These are phyloP conservation scores for Corvus hawaiiensis DNA, from an alignment of 2,113 vertebrate species.

Conservation along the genomic window DNA sequence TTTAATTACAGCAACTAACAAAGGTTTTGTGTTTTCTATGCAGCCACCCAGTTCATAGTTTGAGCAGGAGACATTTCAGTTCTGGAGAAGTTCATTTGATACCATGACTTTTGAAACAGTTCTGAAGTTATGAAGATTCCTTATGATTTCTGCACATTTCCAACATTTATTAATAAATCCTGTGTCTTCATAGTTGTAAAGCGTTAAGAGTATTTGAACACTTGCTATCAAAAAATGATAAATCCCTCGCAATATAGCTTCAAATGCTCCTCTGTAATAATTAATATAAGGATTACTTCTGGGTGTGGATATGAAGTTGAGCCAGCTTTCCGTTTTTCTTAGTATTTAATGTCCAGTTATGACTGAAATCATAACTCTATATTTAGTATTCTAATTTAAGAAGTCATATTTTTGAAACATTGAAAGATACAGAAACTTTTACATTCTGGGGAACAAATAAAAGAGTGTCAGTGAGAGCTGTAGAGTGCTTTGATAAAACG, in stretches of 20 bases:
- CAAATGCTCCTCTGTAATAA: neutral
- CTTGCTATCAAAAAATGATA: neutral
- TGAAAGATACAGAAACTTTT: neutral
- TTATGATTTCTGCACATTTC: neutral
- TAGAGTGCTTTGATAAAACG: neutral
- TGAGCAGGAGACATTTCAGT: neutral
- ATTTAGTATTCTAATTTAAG: conserved; percentile 17
- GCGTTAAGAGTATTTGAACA: neutral
- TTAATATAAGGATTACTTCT: neutral
- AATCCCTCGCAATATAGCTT: neutral
- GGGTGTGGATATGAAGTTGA: neutral
- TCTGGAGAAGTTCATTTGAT: neutral
- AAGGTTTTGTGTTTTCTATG: neutral
- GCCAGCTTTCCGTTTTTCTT: neutral
- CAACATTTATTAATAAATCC: neutral
- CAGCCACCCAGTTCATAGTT: neutral
- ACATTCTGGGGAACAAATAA: neutral
- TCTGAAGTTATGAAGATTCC: neutral
- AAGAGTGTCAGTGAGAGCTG: neutral
- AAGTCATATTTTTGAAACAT: neutral
- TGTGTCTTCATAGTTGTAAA: neutral
- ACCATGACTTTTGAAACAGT: neutral
- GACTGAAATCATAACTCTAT: neutral
- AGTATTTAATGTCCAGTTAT: neutral
- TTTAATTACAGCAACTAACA: neutral